Base-by-base conservation (phyloP, 2,113 vertebrate genomes). In the Vulpes vulpes region DNA sequence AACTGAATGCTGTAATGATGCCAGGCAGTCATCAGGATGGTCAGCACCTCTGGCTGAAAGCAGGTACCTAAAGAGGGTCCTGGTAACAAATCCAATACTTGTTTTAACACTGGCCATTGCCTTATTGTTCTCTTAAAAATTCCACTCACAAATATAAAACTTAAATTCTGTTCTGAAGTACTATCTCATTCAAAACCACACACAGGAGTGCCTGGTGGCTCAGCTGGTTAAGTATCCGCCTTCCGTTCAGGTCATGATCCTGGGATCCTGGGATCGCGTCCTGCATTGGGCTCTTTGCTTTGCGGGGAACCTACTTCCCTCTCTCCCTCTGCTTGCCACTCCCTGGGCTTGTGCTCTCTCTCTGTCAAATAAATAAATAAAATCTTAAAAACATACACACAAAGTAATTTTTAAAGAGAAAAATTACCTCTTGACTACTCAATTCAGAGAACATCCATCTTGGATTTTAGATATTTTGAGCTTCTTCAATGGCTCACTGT, bases 121-220 rank as follows among this genome's bases (percentile, higher is more conserved):
- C 30, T 67, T 89, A 67, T 38, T 74, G n/a, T 74, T 89, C 51
- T 94, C 55, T 84, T 64, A 85, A 38, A 76, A 87, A 94, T 65
- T 25, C 69, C 49, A 25, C 23, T 74, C 80, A 83, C 1, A 69
- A 86, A 53, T 0, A 15, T 60, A 62, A 79, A 95, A 92, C 30
- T 82, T 78, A 27, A 83, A 81, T 96, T 92, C 53, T 94, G 15
- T 38, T n/a, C 57, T 91, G 71, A 96, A 82, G 89, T 79, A 92
- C 35, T 76, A 38, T 67, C 51, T 89, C 57, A 93, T 43, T 95
- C 96, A 95, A 97, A 91, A 94, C 16, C 69, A 71, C 20, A 80
- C 8, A 62, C 0, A 49, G 27, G 43, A 43, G 43, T 43, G 43
- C 43, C 43, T 43, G 43, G 43, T 43, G 43, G 43, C 43, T 43